A percentile compares a stretch with the other conserved stretches of the same genome.
phyloP scores from a whole-genome alignment of 1,140 invertebrate species.

The Adoxophyes honmai region DNA sequence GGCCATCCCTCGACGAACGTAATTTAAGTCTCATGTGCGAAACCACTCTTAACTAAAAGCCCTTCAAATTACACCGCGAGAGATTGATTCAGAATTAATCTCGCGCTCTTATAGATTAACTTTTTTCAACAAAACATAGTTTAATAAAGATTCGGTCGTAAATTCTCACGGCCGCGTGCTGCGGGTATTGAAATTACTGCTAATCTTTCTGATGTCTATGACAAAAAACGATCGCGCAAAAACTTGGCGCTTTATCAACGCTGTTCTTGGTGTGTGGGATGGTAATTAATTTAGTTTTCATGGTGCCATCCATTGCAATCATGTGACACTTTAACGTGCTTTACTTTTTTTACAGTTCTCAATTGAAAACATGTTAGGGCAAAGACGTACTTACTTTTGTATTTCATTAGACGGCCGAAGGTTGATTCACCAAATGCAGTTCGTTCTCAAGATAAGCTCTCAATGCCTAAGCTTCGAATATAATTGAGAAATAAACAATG shows the following conservation, averaged over 20 bases:
- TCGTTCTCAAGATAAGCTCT: too few relatives aligned
- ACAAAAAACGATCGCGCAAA: background rate
- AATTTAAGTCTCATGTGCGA: slow-evolving; percentile 75
- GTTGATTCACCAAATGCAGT: too few relatives aligned
- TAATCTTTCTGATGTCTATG: slow-evolving; percentile 9
- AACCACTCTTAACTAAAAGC: slow-evolving; percentile 73
- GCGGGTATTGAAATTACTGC: background rate
- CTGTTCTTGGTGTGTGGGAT: too few relatives aligned
- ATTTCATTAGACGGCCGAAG: too few relatives aligned
- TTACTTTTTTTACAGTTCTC: too few relatives aligned
- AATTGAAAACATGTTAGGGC: too few relatives aligned
- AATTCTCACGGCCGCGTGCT: slow-evolving; percentile 9
- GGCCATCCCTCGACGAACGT: slow-evolving; percentile 57
- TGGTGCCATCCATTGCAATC: too few relatives aligned
- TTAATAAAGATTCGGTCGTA: slow-evolving; percentile 2
- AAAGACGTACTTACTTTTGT: too few relatives aligned
- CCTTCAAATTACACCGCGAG: slow-evolving; percentile 66
- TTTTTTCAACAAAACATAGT: slow-evolving; percentile 25
- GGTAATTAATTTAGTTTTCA: too few relatives aligned
- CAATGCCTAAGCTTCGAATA: slow-evolving; percentile 1
- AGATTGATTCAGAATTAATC: slow-evolving; percentile 71
- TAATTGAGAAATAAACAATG: slow-evolving; percentile 14
- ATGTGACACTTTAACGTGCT: too few relatives aligned
- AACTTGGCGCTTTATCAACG: background rate
- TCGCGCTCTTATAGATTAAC: slow-evolving; percentile 32